Evolutionary conservation across 2,888 invertebrate species (phyloP).

Genomic region (Punctoribates punctum): DNA sequence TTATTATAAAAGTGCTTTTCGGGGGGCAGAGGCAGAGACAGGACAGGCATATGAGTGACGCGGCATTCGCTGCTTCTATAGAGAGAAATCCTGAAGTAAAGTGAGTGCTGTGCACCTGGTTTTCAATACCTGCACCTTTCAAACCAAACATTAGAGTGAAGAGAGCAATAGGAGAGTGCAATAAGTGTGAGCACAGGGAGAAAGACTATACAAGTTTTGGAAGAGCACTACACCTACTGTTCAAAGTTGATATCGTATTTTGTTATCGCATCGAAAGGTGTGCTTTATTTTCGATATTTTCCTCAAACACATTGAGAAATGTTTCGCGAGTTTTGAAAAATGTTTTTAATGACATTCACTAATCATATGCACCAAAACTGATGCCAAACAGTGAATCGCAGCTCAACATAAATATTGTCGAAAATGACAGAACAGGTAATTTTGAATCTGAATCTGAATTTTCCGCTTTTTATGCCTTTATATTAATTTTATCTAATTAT

Average conservation of each 20-base stretch:
- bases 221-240: constrained; percentile 11
- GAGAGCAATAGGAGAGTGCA: not conserved
- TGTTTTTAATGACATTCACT: not conserved
- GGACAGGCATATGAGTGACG: constrained; percentile 23
- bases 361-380: not conserved
- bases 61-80: not conserved
- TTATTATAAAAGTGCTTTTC: not conserved
- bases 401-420: too few relatives aligned
- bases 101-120: constrained; percentile 2
- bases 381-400: not conserved
- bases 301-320: not conserved
- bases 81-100: not conserved
- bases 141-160: not conserved
- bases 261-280: not conserved
- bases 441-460: too few relatives aligned
- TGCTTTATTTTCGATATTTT: not conserved
- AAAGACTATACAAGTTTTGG: not conserved
- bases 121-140: constrained; percentile 20
- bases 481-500: too few relatives aligned
- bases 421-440: too few relatives aligned
- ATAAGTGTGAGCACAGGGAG: not conserved
- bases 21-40: constrained; percentile 9
- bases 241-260: not conserved
- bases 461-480: too few relatives aligned
- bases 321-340: not conserved